phyloP scores from a whole-genome alignment of 2,888 invertebrate species.

The Trissoscelio sp. region DNA sequence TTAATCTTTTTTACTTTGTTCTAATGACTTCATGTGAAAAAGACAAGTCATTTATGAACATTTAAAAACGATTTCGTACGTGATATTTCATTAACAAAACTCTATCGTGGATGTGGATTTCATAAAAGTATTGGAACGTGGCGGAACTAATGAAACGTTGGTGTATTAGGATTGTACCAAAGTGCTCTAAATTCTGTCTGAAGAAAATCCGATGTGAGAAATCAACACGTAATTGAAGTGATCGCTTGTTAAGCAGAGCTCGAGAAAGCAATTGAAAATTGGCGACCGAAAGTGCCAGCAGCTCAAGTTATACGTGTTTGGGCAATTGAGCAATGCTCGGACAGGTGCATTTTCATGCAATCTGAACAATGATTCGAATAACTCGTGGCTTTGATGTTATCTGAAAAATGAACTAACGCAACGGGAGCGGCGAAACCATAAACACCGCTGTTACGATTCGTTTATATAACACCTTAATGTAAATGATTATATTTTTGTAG shows the following conservation, averaged over 20 bases:
- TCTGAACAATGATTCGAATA: neutral
- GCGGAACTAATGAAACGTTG: constrained; percentile 66
- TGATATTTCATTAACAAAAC: constrained; percentile 41
- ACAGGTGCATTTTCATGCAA: constrained; percentile 2
- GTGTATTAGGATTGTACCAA: constrained; percentile 44
- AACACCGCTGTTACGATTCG: neutral
- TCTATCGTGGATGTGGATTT: constrained; percentile 41
- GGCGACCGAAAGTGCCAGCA: constrained; percentile 15
- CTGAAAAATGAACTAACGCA: neutral
- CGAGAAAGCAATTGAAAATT: constrained; percentile 52
- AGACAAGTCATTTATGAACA: too few relatives aligned
- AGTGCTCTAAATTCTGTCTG: constrained; percentile 56
- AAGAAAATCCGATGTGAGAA: constrained; percentile 55
- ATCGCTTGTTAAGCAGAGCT: constrained; percentile 35
- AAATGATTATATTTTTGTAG: neutral
- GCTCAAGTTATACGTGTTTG: neutral
- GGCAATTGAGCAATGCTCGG: constrained; percentile 14
- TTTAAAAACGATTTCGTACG: too few relatives aligned
- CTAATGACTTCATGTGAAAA: too few relatives aligned
- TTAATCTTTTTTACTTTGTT: too few relatives aligned
- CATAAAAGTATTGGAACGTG: constrained; percentile 52
- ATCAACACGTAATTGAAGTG: constrained; percentile 31
- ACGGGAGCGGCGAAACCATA: neutral
- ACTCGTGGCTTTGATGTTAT: neutral
- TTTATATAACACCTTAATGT: neutral